Base-by-base conservation (phyloP, 2,888 invertebrate species). In the Phengaris alcon region DNA sequence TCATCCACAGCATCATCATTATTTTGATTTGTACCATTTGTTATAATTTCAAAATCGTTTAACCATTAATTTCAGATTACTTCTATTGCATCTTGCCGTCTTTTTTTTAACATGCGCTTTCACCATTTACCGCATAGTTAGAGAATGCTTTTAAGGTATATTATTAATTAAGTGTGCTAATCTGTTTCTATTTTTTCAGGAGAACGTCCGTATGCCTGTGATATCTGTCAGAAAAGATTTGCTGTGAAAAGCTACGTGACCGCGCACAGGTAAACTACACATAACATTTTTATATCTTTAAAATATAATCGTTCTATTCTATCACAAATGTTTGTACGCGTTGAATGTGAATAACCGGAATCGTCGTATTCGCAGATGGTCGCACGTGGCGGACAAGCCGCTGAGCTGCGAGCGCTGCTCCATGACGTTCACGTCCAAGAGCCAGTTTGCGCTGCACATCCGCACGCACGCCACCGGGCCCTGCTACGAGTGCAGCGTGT, bases 221-320 rank as follows among this genome's bases (percentile, higher is more conserved):
- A 96, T 90, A 95, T 96, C 82, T 97, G 97, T 88, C 95, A 96
- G 85, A 97, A 97, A 90, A 94, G 96, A 82, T 97, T 97, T 87
- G 96, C 97, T 68, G 97, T 97, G 79, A 97, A 97, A 88, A 96
- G 96, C 84, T 97, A 97, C 84, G 95, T 97, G 76, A 96, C 96
- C 79, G 96, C 97, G 72, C 97, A 97, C 87, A 95, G 95, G 94
- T 94, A 82, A 82, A 77, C 48, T 46, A 46, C 0, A 57, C 48
- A 7, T 57, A 13, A 15, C 15, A 44, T 73, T 22, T n/a, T n/a
- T 48, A 48, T 48, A 48, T 48, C 8, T 48, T 48, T 48, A 48
- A 48, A 3, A 48, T 48, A 48, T 48, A 48, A 48, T 48, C 4
- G 4, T 48, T 48, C 6, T 6, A 48, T 48, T 48, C 6, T 6